Conservation (phyloP, 2,113 vertebrate genomes). For the Carlito syrichta region DNA sequence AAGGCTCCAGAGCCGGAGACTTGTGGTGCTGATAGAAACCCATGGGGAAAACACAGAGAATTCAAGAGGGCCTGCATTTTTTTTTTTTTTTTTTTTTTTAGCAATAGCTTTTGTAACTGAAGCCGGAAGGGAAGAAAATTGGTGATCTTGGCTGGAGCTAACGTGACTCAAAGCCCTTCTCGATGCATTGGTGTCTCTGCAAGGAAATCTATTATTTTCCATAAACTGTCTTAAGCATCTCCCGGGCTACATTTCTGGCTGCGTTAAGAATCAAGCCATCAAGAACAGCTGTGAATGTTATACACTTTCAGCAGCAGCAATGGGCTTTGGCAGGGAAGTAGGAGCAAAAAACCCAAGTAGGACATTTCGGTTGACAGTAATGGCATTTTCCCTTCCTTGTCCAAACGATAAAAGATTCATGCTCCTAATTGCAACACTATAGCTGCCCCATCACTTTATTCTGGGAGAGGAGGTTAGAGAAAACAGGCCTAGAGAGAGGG, state of each 20-base stretch:
- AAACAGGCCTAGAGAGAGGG: constrained; percentile 64
- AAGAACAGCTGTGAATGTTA: constrained; percentile 50
- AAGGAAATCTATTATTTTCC: constrained; percentile 68
- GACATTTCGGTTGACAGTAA: not conserved
- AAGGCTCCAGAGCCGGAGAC: constrained; percentile 37
- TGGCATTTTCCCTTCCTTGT: constrained; percentile 60
- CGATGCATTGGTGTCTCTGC: not conserved
- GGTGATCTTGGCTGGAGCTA: constrained; percentile 49
- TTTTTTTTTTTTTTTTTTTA: not conserved
- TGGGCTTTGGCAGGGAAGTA: constrained; percentile 50
- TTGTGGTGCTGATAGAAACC: constrained; percentile 51
- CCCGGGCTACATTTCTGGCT: constrained; percentile 69
- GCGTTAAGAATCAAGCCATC: constrained; percentile 56
- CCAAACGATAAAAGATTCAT: constrained; percentile 75
- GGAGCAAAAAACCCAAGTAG: constrained; percentile 54
- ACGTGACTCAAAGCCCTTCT: constrained; percentile 22
- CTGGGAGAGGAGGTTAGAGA: constrained; percentile 67
- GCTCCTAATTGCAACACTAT: constrained; percentile 65
- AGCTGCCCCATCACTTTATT: constrained; percentile 72
- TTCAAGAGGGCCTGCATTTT: constrained; percentile 36
- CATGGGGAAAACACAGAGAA: constrained; percentile 45
- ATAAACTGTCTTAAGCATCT: constrained; percentile 48
- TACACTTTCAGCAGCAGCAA: constrained; percentile 49
- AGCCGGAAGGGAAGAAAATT: constrained; percentile 55
- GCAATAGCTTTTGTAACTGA: constrained; percentile 51